Conservation (phyloP, 2,888 invertebrate species). For the Ischnura elegans region DNA sequence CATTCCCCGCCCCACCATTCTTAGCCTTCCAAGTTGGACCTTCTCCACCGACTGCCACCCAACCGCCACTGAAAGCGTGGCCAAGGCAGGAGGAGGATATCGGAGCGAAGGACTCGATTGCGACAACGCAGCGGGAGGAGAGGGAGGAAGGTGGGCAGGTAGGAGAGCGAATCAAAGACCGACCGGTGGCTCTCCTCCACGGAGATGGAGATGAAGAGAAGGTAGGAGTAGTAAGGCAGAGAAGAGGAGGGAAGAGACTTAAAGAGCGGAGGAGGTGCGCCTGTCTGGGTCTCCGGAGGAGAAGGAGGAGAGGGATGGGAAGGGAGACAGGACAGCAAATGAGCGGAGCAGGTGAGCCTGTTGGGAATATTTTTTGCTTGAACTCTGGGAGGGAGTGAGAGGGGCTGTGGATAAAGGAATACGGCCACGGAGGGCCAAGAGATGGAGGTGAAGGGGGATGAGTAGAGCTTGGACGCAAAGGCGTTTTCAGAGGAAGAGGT, state of each 20-base stretch:
- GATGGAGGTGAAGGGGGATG: background rate
- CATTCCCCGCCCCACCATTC: no score
- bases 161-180: constrained; percentile 6
- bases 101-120: background rate
- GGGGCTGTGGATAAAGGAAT: constrained; percentile 27
- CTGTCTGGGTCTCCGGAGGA: background rate
- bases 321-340: constrained; percentile 27
- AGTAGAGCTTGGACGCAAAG: background rate
- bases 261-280: background rate
- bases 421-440: background rate
- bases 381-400: background rate
- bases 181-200: background rate
- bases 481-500: background rate
- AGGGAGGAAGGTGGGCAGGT: background rate
- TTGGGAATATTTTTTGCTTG: constrained; percentile 38
- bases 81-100: background rate
- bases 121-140: background rate
- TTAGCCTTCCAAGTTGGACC: no score
- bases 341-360: constrained; percentile 62
- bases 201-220: background rate
- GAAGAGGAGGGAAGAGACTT: background rate
- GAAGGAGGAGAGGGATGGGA: background rate
- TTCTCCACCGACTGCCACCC: no score
- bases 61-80: background rate
- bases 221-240: background rate